Conservation (phyloP, 2,797 vertebrate genomes). For the Pteropus rufus region DNA sequence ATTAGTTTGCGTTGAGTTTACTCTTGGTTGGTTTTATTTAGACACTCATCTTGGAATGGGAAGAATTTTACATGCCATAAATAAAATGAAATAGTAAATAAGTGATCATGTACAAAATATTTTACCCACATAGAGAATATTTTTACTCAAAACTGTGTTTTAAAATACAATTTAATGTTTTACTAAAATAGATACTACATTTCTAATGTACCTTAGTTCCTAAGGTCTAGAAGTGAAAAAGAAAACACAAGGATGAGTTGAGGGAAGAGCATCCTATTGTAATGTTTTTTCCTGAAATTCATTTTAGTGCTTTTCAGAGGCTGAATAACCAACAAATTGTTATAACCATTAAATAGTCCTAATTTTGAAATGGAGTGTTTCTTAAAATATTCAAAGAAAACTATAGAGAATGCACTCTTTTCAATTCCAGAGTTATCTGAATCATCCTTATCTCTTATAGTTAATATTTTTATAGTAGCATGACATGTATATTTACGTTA, state of each 20-base stretch:
- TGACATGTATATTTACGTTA: not conserved
- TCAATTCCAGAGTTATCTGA: not conserved
- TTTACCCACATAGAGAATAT: not conserved
- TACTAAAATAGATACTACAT: not conserved
- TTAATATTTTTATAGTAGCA: not conserved
- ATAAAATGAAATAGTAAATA: slow-evolving; percentile 8
- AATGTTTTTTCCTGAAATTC: not conserved
- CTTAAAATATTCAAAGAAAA: not conserved
- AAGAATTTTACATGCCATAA: not conserved
- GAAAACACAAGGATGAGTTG: not conserved
- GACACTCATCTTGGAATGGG: not conserved
- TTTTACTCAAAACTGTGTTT: not conserved
- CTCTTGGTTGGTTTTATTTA: slow-evolving; percentile 7
- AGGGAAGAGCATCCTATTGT: not conserved
- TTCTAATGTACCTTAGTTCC: not conserved
- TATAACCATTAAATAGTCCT: not conserved
- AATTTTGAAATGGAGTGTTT: not conserved
- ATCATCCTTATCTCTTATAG: not conserved
- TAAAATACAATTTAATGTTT: not conserved
- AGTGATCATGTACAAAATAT: not conserved
- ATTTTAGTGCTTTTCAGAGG: not conserved
- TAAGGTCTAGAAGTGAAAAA: not conserved
- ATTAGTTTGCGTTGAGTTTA: not conserved
- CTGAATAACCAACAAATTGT: not conserved
- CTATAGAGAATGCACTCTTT: not conserved